Conservation (phyloP, 2,888 invertebrate species). For the Octonoba sinensis region DNA sequence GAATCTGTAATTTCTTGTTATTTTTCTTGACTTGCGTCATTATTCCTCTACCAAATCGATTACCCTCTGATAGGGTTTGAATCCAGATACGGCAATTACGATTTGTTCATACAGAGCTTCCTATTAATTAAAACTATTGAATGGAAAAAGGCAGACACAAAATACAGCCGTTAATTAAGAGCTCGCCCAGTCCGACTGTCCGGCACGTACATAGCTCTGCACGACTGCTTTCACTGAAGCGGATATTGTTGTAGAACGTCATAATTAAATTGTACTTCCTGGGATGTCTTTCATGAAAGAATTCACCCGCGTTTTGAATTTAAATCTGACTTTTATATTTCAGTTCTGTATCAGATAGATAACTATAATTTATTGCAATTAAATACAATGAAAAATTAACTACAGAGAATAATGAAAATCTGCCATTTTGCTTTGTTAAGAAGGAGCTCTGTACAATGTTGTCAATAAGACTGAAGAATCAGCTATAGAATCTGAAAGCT, state of each 20-base stretch:
- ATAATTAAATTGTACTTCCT: constrained; percentile 59
- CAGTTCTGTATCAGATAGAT: too few relatives aligned
- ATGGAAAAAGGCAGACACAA: constrained; percentile 30
- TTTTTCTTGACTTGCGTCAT: constrained; percentile 31
- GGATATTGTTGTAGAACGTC: constrained; percentile 35
- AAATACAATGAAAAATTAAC: too few relatives aligned
- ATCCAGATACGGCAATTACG: constrained; percentile 57
- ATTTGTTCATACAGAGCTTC: constrained; percentile 44
- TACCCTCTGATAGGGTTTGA: constrained; percentile 42
- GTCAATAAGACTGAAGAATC: too few relatives aligned
- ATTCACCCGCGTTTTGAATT: too few relatives aligned
- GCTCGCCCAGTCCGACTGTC: constrained; percentile 25
- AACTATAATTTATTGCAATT: too few relatives aligned
- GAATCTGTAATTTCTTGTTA: too few relatives aligned
- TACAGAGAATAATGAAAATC: too few relatives aligned
- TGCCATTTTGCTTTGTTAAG: too few relatives aligned
- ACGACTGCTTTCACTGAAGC: constrained; percentile 19
- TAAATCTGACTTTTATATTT: too few relatives aligned
- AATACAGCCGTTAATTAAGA: constrained; percentile 43
- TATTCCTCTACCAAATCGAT: not conserved
- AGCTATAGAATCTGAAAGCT: too few relatives aligned
- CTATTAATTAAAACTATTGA: constrained; percentile 63
- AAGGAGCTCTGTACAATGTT: too few relatives aligned
- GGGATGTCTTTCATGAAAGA: constrained; percentile 24
- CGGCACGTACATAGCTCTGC: constrained; percentile 36